These are phyloP conservation scores for Platichthys flesus DNA, from an alignment of 2,113 vertebrate genomes.

Conservation along the genomic window DNA sequence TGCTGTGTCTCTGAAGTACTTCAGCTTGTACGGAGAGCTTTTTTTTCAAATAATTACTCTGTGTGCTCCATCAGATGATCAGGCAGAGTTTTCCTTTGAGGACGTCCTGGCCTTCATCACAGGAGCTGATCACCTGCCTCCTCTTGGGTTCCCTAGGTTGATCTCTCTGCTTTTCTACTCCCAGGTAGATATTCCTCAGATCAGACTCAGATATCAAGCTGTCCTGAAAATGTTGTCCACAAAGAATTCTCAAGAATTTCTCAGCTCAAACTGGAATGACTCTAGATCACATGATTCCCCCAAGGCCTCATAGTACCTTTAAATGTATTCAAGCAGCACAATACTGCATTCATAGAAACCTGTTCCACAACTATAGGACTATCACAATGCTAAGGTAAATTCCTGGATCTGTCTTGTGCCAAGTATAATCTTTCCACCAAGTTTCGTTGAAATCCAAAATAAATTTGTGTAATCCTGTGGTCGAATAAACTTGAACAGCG, in stretches of 20 bases:
- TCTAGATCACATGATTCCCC: too few species aligned
- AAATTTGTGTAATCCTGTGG: too few species aligned
- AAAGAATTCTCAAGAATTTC: background rate
- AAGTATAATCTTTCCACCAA: too few species aligned
- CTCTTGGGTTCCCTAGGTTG: conserved; percentile 55
- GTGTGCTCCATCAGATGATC: conserved; percentile 51
- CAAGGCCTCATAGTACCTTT: too few species aligned
- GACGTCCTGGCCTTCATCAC: conserved; percentile 76
- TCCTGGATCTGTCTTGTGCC: too few species aligned
- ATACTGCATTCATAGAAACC: too few species aligned
- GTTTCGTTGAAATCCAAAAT: too few species aligned
- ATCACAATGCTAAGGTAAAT: too few species aligned
- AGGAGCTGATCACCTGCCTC: conserved; percentile 63
- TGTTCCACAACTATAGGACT: too few species aligned
- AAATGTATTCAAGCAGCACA: too few species aligned
- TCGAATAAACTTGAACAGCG: too few species aligned
- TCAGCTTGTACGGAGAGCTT: background rate
- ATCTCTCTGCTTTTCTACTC: conserved; percentile 72
- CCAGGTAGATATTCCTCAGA: conserved; percentile 53
- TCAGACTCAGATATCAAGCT: too few species aligned
- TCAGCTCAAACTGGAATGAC: background rate
- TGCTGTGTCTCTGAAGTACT: background rate
- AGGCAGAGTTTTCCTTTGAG: conserved; percentile 61
- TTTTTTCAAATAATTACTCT: background rate
- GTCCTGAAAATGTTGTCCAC: background rate